Conservation (phyloP, 2,113 vertebrate species). For the Dipodomys stephensi region DNA sequence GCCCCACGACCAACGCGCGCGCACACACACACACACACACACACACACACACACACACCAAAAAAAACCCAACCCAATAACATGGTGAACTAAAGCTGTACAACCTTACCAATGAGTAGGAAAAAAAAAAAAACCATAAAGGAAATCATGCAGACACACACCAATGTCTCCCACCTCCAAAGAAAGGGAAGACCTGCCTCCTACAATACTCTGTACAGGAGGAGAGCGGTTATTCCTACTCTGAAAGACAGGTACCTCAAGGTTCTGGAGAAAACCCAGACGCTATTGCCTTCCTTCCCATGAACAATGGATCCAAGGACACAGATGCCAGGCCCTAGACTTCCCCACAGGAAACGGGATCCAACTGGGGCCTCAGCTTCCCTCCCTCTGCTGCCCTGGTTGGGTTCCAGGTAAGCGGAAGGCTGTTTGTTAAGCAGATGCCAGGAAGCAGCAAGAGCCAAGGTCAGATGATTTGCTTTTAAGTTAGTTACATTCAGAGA, state of each 20-base stretch:
- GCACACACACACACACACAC: too few relatives aligned
- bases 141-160: neutral
- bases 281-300: constrained; percentile 47
- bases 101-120: neutral
- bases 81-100: neutral
- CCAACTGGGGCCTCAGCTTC: neutral
- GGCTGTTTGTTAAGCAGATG: neutral
- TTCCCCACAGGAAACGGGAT: constrained; percentile 67
- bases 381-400: neutral
- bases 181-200: neutral
- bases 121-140: neutral
- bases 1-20: too few relatives aligned
- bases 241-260: neutral
- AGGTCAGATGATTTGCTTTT: neutral
- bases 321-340: neutral
- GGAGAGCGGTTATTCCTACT: neutral
- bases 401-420: constrained; percentile 23
- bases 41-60: too few relatives aligned
- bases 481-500: neutral
- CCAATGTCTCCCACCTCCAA: fast-evolving
- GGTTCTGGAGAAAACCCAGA: constrained; percentile 44
- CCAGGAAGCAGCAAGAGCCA: neutral
- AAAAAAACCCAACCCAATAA: too few relatives aligned
- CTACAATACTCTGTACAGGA: neutral
- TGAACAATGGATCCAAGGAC: constrained; percentile 74